A percentile compares a stretch with the other conserved stretches of the same genome.
These are phyloP conservation scores for Turritopsis dohrnii DNA, from an alignment of 30 jellyfish, hydroid and myxozoan species.

Conservation along the genomic window DNA sequence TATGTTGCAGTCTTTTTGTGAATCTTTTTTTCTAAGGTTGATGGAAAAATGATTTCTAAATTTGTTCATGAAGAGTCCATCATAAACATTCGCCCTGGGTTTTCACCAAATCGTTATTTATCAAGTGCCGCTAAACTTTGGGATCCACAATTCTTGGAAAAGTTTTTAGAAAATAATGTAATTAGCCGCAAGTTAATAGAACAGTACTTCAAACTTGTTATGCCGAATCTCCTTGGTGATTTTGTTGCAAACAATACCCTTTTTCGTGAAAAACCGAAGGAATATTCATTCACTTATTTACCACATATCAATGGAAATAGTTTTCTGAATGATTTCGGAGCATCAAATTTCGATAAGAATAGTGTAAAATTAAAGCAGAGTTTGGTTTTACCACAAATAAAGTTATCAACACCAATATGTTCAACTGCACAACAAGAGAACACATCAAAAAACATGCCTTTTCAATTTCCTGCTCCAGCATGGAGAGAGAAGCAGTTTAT, in stretches of 20 bases:
- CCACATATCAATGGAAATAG: slow-evolving; percentile 14
- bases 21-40: slow-evolving; percentile 28
- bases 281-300: slow-evolving; percentile 47
- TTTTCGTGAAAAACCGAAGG: slow-evolving; percentile 55
- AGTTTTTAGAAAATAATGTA: slow-evolving; percentile 39
- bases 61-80: slow-evolving; percentile 51
- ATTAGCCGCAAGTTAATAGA: slow-evolving; percentile 20
- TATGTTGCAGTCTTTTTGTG: too few relatives aligned
- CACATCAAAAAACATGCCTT: background rate
- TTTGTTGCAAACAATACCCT: slow-evolving; percentile 49
- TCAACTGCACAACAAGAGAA: background rate
- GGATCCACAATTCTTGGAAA: slow-evolving; percentile 55
- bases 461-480: background rate
- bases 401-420: background rate
- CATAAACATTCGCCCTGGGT: slow-evolving; percentile 81
- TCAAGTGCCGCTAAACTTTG: slow-evolving; percentile 75
- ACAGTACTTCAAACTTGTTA: background rate
- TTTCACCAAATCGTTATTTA: slow-evolving; percentile 70
- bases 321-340: background rate
- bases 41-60: slow-evolving; percentile 9
- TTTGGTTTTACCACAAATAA: background rate
- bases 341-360: background rate
- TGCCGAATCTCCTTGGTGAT: slow-evolving; percentile 42
- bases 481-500: background rate
- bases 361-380: background rate